These are phyloP conservation scores for Ictidomys tridecemlineatus DNA, from an alignment of 2,113 vertebrate species.

Conservation along the genomic window DNA sequence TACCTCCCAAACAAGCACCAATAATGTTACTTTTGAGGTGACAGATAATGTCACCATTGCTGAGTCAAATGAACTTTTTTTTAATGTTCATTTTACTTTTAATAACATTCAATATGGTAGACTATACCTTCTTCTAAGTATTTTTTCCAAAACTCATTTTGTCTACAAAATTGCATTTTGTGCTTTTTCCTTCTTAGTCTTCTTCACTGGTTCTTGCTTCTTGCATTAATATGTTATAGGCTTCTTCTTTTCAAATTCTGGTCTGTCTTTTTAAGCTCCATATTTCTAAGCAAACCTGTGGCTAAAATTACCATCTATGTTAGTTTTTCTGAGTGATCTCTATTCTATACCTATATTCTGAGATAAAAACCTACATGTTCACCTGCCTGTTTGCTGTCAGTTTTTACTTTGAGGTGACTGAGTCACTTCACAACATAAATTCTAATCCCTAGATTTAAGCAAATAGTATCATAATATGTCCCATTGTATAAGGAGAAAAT, in stretches of 20 bases:
- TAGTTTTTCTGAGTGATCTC: not conserved
- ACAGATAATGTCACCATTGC: no score
- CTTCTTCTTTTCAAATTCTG: not conserved
- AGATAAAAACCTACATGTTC: not conserved
- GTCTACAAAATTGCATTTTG: no score
- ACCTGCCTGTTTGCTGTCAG: not conserved
- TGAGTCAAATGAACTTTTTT: no score
- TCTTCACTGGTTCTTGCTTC: not conserved
- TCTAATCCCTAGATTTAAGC: not conserved
- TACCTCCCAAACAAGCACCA: no score
- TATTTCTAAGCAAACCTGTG: slow-evolving; percentile 3
- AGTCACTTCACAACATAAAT: not conserved
- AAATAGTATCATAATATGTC: no score
- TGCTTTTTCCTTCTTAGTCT: not conserved
- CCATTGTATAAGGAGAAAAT: no score
- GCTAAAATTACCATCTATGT: not conserved
- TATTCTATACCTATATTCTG: not conserved
- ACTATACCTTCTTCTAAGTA: no score
- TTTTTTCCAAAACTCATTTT: no score
- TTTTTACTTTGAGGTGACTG: not conserved
- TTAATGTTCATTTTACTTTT: no score
- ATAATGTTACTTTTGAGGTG: no score
- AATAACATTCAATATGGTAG: no score
- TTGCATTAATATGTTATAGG: not conserved
- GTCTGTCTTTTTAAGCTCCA: not conserved